Evolutionary conservation across 2,888 invertebrate genomes (phyloP).

Genomic region (Heliothis peltigera): DNA sequence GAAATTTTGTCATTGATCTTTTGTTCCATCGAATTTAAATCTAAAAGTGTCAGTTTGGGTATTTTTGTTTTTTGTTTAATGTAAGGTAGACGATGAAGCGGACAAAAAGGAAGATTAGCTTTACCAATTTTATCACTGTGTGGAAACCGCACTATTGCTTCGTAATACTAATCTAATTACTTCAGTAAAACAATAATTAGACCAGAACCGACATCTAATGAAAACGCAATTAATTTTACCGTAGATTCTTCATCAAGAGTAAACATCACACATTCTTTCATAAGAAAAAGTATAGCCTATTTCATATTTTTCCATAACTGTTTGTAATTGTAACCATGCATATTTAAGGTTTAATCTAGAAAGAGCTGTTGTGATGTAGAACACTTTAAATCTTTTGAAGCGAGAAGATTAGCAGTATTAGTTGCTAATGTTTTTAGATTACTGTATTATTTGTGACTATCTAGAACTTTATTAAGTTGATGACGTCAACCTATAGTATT

Average conservation of each 20-base stretch:
- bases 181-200: conserved; percentile 13
- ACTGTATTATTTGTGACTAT: too few relatives aligned
- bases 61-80: too few relatives aligned
- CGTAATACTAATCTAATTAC: background rate
- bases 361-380: background rate
- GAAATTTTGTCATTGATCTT: too few relatives aligned
- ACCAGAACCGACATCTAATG: conserved; percentile 19
- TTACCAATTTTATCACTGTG: too few relatives aligned
- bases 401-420: conserved; percentile 4
- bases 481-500: too few relatives aligned
- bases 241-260: conserved; percentile 6
- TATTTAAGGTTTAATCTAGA: conserved; percentile 27
- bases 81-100: too few relatives aligned
- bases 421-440: background rate
- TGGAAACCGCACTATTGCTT: too few relatives aligned
- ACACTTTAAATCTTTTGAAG: background rate
- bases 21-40: too few relatives aligned
- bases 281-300: conserved; percentile 18
- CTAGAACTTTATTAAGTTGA: too few relatives aligned
- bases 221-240: conserved; percentile 15
- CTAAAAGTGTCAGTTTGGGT: too few relatives aligned
- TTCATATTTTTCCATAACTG: conserved; percentile 24
- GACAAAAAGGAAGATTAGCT: too few relatives aligned
- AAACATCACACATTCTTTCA: background rate
- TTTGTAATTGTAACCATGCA: conserved; percentile 25